Conservation (phyloP, 2,113 vertebrate species). For the Echinops telfairi region DNA sequence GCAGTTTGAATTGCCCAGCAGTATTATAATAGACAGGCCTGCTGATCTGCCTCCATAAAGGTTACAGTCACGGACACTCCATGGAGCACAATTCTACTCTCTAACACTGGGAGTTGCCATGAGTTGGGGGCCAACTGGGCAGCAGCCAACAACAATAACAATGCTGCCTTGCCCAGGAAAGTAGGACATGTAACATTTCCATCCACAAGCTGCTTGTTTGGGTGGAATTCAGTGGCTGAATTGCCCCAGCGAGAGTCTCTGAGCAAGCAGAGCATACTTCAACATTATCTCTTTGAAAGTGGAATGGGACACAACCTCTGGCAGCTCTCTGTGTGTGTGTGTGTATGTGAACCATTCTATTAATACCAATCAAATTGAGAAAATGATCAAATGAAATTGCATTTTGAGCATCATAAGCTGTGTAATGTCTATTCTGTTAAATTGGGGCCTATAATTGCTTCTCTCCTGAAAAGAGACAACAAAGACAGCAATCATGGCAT, state of each 20-base stretch:
- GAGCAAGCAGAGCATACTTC: constrained; percentile 89
- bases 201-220: constrained; percentile 74
- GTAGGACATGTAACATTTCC: not conserved
- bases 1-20: not conserved
- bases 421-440: constrained; percentile 99
- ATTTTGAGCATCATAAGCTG: constrained; percentile 99
- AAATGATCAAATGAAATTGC: constrained; percentile 98
- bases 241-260: constrained; percentile 69
- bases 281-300: constrained; percentile 92
- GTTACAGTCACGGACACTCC: not conserved
- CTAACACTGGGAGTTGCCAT: not conserved
- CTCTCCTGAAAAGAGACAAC: constrained; percentile 97
- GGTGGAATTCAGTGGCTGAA: constrained; percentile 74
- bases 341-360: constrained; percentile 95
- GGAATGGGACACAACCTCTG: constrained; percentile 93
- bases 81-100: not conserved
- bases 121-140: not conserved
- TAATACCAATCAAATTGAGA: constrained; percentile 98
- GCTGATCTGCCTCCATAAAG: not conserved
- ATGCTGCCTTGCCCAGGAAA: constrained; percentile 10
- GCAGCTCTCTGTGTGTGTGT: constrained; percentile 90
- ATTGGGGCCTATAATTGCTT: constrained; percentile 99
- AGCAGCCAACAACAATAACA: not conserved
- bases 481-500: constrained; percentile 97
- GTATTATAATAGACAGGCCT: not conserved